These are phyloP conservation scores for Patagioenas fasciata DNA, from an alignment of 2,113 vertebrate species.

Conservation along the genomic window DNA sequence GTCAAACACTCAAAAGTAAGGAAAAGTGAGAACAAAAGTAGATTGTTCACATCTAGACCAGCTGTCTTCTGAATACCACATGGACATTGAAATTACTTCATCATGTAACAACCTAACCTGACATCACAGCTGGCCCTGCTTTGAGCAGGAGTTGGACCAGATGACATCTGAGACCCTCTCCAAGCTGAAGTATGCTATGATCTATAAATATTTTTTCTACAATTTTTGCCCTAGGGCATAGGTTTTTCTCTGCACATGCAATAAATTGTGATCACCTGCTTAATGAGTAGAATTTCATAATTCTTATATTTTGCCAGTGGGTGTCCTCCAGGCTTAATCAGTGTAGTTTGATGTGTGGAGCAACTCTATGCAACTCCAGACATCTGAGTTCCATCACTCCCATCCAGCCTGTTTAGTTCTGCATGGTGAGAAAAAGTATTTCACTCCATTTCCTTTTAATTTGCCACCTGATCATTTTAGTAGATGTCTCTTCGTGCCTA, in stretches of 20 bases:
- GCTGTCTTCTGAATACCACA: neutral
- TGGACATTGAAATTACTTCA: neutral
- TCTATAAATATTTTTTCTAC: neutral
- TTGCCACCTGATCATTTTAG: neutral
- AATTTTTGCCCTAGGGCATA: neutral
- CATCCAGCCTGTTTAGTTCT: neutral
- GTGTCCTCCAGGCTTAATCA: neutral
- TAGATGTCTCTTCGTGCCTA: neutral
- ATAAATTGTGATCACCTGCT: neutral
- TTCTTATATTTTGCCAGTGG: neutral
- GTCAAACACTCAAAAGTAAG: neutral
- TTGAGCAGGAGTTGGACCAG: neutral
- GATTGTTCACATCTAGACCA: neutral
- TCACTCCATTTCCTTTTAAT: neutral
- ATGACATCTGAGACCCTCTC: neutral
- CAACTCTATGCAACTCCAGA: neutral
- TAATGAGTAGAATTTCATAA: neutral
- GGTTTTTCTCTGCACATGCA: neutral
- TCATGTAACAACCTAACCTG: neutral
- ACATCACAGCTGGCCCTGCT: neutral
- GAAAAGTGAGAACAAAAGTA: neutral
- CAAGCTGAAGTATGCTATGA: neutral
- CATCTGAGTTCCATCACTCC: neutral
- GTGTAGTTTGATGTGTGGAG: neutral
- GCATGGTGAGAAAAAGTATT: neutral